These are phyloP conservation scores for Dermatemys mawii DNA, from an alignment of 2,113 vertebrate genomes.

Conservation along the genomic window DNA sequence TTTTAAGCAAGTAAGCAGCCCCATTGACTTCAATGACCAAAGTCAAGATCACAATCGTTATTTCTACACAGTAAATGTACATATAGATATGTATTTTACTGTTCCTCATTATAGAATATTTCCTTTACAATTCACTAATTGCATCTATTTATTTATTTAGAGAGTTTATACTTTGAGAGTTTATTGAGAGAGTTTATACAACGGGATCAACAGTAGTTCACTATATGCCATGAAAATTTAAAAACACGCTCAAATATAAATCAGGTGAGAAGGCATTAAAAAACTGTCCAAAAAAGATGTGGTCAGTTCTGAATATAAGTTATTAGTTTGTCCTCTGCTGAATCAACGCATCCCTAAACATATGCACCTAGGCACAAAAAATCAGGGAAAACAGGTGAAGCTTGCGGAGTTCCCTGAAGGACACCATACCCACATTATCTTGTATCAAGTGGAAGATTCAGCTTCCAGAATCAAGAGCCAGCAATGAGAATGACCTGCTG, in stretches of 20 bases:
- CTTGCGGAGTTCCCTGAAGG: neutral
- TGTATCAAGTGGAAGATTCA: neutral
- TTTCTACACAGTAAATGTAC: neutral
- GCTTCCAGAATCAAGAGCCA: neutral
- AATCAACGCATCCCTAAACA: neutral
- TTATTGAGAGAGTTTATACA: conserved; percentile 32
- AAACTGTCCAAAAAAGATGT: neutral
- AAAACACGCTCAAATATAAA: neutral
- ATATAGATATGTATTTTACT: neutral
- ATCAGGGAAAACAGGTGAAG: neutral
- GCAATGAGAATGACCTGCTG: neutral
- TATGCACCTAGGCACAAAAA: neutral
- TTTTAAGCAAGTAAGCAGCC: conserved; percentile 18
- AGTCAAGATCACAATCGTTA: conserved; percentile 30
- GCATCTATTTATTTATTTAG: conserved; percentile 1
- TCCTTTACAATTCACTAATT: conserved; percentile 55
- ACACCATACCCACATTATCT: neutral
- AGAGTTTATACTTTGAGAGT: neutral
- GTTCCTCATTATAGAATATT: conserved; percentile 29
- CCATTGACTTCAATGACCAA: conserved; percentile 51
- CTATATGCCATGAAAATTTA: neutral
- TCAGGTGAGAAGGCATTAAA: neutral
- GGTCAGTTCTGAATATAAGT: neutral
- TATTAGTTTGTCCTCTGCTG: neutral
- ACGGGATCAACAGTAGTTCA: conserved; percentile 13